phyloP scores from a whole-genome alignment of 2,797 vertebrate genomes.

The Rhynchotus rufescens region DNA sequence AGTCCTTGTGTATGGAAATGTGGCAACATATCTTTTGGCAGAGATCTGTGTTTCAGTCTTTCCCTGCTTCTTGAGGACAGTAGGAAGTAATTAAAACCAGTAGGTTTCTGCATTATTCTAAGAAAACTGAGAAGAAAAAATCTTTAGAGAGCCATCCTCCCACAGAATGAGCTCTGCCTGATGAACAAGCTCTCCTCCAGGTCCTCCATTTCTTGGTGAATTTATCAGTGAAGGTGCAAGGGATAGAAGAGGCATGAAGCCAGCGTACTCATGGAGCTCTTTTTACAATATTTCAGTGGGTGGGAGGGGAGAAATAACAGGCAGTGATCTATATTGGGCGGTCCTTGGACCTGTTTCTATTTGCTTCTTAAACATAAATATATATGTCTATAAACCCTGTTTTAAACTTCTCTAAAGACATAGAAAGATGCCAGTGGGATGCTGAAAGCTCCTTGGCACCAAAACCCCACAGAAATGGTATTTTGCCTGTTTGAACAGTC shows the following conservation, averaged over 20 bases:
- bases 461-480: not conserved
- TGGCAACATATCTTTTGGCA: no score
- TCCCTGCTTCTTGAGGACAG: not conserved
- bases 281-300: not conserved
- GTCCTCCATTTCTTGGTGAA: not conserved
- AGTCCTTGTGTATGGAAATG: not conserved
- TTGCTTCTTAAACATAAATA: not conserved
- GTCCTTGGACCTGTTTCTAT: not conserved
- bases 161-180: not conserved
- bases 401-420: not conserved
- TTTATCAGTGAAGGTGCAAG: not conserved
- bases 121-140: not conserved
- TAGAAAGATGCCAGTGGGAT: not conserved
- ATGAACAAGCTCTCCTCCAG: not conserved
- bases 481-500: not conserved
- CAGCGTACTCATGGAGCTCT: not conserved
- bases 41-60: not conserved
- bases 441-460: not conserved
- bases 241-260: not conserved
- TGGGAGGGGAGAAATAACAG: not conserved
- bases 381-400: not conserved
- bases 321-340: not conserved
- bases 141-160: not conserved
- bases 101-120: not conserved
- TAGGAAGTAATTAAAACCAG: not conserved